Conservation (phyloP, 2,113 vertebrate genomes). For the Dendrocopos noguchii region DNA sequence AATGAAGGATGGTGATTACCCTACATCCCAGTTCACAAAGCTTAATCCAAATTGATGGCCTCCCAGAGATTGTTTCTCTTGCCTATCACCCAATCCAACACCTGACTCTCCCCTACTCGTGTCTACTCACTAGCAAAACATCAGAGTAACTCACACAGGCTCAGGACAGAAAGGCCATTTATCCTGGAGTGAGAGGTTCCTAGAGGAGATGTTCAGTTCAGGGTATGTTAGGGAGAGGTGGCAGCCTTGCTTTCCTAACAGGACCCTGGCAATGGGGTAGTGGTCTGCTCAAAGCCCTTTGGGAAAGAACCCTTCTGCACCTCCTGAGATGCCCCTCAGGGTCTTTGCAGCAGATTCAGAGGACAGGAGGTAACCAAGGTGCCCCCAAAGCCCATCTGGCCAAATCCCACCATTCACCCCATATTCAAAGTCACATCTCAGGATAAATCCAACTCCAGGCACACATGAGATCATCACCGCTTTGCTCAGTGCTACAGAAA, state of each 20-base stretch:
- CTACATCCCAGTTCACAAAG: conserved; percentile 37
- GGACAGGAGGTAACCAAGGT: not conserved
- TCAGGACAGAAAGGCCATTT: not conserved
- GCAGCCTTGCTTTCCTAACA: not conserved
- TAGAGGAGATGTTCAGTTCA: not conserved
- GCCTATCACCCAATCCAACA: not conserved
- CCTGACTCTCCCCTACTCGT: not conserved
- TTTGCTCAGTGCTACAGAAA: not conserved
- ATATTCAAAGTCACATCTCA: not conserved
- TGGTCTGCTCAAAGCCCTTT: accelerated
- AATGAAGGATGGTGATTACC: conserved; percentile 58
- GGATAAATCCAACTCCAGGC: not conserved
- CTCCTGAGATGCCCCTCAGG: not conserved
- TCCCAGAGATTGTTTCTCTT: conserved; percentile 31
- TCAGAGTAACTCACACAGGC: not conserved
- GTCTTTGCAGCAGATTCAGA: not conserved
- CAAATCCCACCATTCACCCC: not conserved
- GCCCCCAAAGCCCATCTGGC: not conserved
- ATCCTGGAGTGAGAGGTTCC: conserved; percentile 2
- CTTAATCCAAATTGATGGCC: conserved; percentile 39
- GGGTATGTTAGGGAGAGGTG: not conserved
- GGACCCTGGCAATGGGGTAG: not conserved
- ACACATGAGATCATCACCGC: accelerated
- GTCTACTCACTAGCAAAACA: not conserved
- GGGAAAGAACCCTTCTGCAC: not conserved